Percentiles rank a stretch among this genome's conserved stretches.
Evolutionary conservation across 2,888 invertebrate genomes (phyloP).

Genomic region (Brachyptera putata): DNA sequence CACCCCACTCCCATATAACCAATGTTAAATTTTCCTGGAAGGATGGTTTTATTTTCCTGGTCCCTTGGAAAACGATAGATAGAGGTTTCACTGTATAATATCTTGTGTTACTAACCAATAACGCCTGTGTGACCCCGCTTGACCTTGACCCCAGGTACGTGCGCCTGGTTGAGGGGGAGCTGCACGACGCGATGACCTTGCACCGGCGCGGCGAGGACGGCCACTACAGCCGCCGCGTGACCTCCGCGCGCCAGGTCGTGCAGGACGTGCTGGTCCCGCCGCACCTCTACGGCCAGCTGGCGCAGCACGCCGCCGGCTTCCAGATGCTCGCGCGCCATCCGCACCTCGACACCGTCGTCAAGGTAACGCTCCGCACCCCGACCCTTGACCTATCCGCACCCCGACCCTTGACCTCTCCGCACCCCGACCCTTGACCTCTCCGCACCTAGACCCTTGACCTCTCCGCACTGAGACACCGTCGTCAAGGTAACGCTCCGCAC

Average conservation of each 20-base stretch:
- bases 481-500: too few species aligned
- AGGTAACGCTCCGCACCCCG: too few species aligned
- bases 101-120: neutral
- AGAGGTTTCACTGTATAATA: neutral
- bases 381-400: too few species aligned
- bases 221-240: slow-evolving; percentile 63
- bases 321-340: slow-evolving; percentile 53
- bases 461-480: too few species aligned
- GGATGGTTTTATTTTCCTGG: too few species aligned
- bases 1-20: too few species aligned
- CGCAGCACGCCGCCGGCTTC: slow-evolving; percentile 61
- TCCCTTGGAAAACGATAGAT: too few species aligned
- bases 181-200: slow-evolving; percentile 82
- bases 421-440: too few species aligned
- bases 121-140: too few species aligned
- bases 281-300: slow-evolving; percentile 82
- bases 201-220: slow-evolving; percentile 78
- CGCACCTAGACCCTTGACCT: too few species aligned
- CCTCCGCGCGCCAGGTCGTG: slow-evolving; percentile 47
- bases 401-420: too few species aligned
- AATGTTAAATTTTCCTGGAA: too few species aligned
- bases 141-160: slow-evolving; percentile 62
- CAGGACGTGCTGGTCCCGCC: slow-evolving; percentile 55
- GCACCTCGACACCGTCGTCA: slow-evolving; percentile 47
- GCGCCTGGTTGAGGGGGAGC: slow-evolving; percentile 79